Evolutionary conservation across 2,888 invertebrate genomes (phyloP).

Genomic region (Spisula solida): DNA sequence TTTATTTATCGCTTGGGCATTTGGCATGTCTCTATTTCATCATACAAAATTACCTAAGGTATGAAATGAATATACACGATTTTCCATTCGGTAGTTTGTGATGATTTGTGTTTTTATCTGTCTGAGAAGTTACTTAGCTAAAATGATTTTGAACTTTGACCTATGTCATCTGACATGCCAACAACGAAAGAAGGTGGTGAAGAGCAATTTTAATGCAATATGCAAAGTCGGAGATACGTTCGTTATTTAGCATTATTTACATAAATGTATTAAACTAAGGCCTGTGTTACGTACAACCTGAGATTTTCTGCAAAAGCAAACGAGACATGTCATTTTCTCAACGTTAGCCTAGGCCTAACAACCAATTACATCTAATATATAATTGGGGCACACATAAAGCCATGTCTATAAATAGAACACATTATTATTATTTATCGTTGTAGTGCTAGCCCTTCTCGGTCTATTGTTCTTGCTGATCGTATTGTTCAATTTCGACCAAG

Average conservation of each 20-base stretch:
- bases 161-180: background rate
- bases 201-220: slow-evolving; percentile 31
- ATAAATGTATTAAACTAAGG: background rate
- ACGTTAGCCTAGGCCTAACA: background rate
- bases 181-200: slow-evolving; percentile 8
- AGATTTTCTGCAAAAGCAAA: background rate
- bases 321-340: slow-evolving; percentile 46
- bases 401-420: slow-evolving; percentile 1
- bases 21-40: slow-evolving; percentile 39
- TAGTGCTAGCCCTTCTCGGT: slow-evolving; percentile 39
- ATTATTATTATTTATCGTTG: slow-evolving; percentile 1
- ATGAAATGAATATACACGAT: background rate
- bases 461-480: slow-evolving; percentile 32
- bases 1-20: slow-evolving; percentile 25
- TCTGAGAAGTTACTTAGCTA: background rate
- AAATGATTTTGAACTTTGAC: background rate
- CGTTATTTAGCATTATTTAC: background rate
- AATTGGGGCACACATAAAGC: background rate
- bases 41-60: background rate
- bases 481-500: slow-evolving; percentile 36
- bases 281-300: background rate
- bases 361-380: background rate
- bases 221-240: slow-evolving; percentile 46
- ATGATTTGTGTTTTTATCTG: background rate
- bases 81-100: background rate